These are phyloP conservation scores for Eupithecia tripunctaria DNA, from an alignment of 2,888 invertebrate species.

Conservation along the genomic window DNA sequence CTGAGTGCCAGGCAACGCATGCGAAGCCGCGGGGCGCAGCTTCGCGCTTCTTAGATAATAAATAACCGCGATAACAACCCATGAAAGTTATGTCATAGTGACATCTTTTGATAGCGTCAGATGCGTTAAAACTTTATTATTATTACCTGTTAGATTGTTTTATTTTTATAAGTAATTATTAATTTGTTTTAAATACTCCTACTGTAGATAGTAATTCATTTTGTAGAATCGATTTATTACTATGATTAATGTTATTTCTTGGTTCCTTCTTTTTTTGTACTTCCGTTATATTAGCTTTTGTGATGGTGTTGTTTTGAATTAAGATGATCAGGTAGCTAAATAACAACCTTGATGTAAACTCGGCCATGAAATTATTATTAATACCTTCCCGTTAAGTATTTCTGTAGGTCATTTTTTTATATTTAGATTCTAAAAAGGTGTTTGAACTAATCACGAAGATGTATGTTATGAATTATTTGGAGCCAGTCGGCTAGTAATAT, in stretches of 20 bases:
- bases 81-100: no score
- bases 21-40: no score
- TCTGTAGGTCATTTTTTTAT: not conserved
- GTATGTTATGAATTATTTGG: not conserved
- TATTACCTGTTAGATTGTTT: no score
- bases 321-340: not conserved
- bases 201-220: not conserved
- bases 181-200: no score
- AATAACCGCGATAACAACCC: no score
- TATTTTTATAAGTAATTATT: not conserved
- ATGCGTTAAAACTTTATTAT: no score
- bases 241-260: not conserved
- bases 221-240: not conserved
- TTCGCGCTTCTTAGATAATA: no score
- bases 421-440: not conserved
- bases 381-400: not conserved
- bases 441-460: not conserved
- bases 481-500: not conserved
- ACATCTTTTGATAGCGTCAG: no score
- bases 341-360: not conserved
- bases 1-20: no score
- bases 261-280: not conserved
- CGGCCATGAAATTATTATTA: not conserved
- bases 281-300: not conserved
- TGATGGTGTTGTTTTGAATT: not conserved